Conservation (phyloP, 2,797 vertebrate species). For the Sylvilagus floridanus region DNA sequence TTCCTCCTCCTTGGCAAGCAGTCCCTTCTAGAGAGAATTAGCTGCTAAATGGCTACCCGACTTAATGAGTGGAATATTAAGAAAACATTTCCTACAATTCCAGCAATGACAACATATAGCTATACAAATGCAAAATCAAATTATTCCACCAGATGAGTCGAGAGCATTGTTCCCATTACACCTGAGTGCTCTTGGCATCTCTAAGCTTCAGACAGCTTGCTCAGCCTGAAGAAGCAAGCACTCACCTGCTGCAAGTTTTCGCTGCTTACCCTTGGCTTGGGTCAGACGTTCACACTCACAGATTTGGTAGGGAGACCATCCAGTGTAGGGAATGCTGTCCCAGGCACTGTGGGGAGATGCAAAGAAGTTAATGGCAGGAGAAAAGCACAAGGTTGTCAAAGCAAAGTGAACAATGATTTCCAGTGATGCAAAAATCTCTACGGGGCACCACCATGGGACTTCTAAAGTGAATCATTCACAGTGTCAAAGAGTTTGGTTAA, state of each 20-base stretch:
- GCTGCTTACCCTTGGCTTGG: slow-evolving; percentile 1
- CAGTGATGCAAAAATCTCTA: slow-evolving; percentile 9
- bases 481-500: background rate
- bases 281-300: background rate
- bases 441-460: background rate
- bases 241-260: background rate
- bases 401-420: background rate
- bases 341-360: background rate
- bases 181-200: background rate
- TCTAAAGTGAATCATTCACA: slow-evolving; percentile 20
- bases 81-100: slow-evolving; percentile 12
- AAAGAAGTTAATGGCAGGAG: background rate
- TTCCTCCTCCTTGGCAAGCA: background rate
- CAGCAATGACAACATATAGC: background rate
- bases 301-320: background rate
- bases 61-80: background rate
- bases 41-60: background rate
- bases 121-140: background rate
- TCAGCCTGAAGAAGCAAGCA: background rate
- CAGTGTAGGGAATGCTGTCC: background rate
- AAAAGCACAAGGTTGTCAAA: background rate
- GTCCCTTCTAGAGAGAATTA: background rate
- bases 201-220: slow-evolving; percentile 39
- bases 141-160: background rate
- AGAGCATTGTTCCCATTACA: slow-evolving; percentile 23